A percentile compares a stretch with the other conserved stretches of the same genome.
Evolutionary conservation across 2,113 vertebrate species (phyloP).

Genomic region (Dinomys branickii): DNA sequence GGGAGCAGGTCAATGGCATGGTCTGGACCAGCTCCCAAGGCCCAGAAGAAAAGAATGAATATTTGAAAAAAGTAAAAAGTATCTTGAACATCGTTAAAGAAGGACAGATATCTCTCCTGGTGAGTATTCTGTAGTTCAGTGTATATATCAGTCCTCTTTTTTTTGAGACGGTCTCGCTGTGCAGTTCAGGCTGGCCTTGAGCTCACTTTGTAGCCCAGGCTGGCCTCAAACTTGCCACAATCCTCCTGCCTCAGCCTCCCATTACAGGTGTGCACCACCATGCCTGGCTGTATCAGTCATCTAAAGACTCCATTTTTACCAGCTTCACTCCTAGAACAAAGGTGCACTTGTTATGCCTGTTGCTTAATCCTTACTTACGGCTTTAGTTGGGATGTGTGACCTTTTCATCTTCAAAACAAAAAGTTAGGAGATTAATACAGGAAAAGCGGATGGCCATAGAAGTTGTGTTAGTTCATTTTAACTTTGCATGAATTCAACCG

Average conservation of each 20-base stretch:
- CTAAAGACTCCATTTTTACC: background rate
- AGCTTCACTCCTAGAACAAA: background rate
- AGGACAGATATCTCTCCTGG: conserved; percentile 97
- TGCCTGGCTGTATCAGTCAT: too few relatives aligned
- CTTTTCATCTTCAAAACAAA: background rate
- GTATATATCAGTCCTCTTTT: background rate
- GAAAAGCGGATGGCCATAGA: background rate
- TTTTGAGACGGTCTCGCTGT: too few relatives aligned
- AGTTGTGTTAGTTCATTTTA: conserved; percentile 8
- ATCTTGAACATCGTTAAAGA: conserved; percentile 98
- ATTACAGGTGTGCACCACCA: too few relatives aligned
- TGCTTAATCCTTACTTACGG: background rate
- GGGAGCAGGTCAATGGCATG: conserved; percentile 83
- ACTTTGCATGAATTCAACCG: conserved; percentile 12
- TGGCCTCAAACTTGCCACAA: too few relatives aligned
- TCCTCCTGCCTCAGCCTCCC: too few relatives aligned
- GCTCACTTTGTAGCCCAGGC: too few relatives aligned
- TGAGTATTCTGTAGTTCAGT: conserved; percentile 83
- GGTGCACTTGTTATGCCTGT: background rate
- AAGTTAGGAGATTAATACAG: background rate
- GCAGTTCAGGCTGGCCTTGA: too few relatives aligned
- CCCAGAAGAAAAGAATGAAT: conserved; percentile 89
- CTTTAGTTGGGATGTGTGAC: background rate
- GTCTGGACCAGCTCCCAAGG: conserved; percentile 84
- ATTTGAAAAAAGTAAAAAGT: conserved; percentile 94